Conservation (phyloP, 2,888 invertebrate species). For the Nezara viridula region DNA sequence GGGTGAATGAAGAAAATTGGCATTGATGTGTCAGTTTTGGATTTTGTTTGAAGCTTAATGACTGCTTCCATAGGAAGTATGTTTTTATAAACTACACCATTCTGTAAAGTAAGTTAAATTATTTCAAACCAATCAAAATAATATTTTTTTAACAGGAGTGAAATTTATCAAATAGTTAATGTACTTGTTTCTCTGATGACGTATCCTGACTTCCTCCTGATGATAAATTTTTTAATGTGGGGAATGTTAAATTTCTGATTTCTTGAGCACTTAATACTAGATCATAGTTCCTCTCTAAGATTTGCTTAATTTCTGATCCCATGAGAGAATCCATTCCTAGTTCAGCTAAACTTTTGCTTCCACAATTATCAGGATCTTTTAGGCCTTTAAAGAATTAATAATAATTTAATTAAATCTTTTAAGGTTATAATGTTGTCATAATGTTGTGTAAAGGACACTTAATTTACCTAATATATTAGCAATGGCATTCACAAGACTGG, state of each 20-base stretch:
- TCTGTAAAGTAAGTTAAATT: slow-evolving; percentile 65
- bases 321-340: slow-evolving; percentile 98
- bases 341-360: slow-evolving; percentile 87
- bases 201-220: slow-evolving; percentile 9
- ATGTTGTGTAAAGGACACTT: not conserved
- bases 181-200: not conserved
- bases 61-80: slow-evolving; percentile 83
- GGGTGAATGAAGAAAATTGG: slow-evolving; percentile 79
- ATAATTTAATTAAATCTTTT: not conserved
- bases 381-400: slow-evolving; percentile 75
- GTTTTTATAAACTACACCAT: slow-evolving; percentile 68
- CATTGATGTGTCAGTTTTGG: slow-evolving; percentile 63
- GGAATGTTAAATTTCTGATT: slow-evolving; percentile 87
- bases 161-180: not conserved
- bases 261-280: slow-evolving; percentile 91
- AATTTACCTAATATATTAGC: slow-evolving; percentile 86
- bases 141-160: not conserved
- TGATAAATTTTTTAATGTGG: slow-evolving; percentile 73
- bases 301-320: slow-evolving; percentile 99
- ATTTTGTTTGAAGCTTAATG: slow-evolving; percentile 77
- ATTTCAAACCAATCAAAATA: not conserved
- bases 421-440: not conserved
- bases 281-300: slow-evolving; percentile 92
- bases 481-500: slow-evolving; percentile 82
- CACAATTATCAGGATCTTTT: slow-evolving; percentile 85